A percentile compares a stretch with the other conserved stretches of the same genome.
Conservation (phyloP, 2,113 vertebrate species). For the Mormyrus lacerda region DNA sequence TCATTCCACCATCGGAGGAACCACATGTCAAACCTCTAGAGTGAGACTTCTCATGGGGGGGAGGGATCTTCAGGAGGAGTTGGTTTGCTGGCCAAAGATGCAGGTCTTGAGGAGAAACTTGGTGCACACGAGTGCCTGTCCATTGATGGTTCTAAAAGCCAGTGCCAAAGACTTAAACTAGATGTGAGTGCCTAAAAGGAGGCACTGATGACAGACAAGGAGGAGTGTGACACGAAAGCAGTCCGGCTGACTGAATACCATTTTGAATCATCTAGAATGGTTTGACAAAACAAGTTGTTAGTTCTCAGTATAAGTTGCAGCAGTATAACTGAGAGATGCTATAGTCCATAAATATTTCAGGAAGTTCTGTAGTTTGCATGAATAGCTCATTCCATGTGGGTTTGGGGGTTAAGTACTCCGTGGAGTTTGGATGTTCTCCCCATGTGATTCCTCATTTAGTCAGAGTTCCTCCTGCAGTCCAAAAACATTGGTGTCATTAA, state of each 20-base stretch:
- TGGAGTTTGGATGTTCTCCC: not conserved
- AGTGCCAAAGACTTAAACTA: not conserved
- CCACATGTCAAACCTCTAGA: not conserved
- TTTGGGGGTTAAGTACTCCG: not conserved
- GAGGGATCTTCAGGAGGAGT: not conserved
- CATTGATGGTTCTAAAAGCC: not conserved
- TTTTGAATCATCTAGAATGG: not conserved
- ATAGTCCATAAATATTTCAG: not conserved
- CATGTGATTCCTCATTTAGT: not conserved
- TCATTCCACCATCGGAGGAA: not conserved
- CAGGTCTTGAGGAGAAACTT: not conserved
- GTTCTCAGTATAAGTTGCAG: not conserved
- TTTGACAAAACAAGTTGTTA: not conserved
- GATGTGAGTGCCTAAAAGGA: not conserved
- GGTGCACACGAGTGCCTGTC: not conserved
- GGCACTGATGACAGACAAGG: not conserved
- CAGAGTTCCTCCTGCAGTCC: not conserved
- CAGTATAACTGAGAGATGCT: not conserved
- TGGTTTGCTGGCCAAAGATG: not conserved
- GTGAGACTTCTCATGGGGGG: not conserved
- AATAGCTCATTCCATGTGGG: not conserved
- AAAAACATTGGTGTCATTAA: not conserved
- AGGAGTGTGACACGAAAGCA: not conserved
- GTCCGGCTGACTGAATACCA: not conserved
- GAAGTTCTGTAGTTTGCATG: not conserved